A percentile compares a stretch with the other conserved stretches of the same genome.
phyloP scores from a whole-genome alignment of 2,888 invertebrate genomes.

The Drosophila mimetica region DNA sequence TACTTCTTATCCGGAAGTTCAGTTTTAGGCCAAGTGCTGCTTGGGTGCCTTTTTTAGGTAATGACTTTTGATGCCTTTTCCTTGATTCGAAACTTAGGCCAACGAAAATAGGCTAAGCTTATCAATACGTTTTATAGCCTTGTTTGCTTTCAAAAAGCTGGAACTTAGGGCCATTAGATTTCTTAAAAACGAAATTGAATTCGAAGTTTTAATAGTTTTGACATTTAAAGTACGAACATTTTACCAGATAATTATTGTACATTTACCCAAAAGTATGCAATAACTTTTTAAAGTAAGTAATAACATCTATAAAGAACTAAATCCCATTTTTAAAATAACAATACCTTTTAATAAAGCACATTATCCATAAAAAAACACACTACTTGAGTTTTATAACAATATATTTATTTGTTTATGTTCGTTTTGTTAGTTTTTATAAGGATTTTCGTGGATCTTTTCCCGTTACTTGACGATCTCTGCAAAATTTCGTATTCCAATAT shows the following conservation, averaged over 20 bases:
- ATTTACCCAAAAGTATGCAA: constrained; percentile 8
- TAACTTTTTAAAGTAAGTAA: neutral
- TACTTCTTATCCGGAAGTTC: constrained; percentile 32
- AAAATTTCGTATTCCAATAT: constrained; percentile 66
- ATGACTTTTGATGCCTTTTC: constrained; percentile 20
- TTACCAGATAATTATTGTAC: neutral
- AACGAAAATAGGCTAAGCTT: constrained; percentile 5
- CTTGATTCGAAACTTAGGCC: constrained; percentile 12
- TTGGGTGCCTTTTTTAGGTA: constrained; percentile 36
- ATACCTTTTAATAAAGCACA: neutral
- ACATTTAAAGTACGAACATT: neutral
- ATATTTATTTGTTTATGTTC: constrained; percentile 61
- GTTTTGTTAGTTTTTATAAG: constrained; percentile 44
- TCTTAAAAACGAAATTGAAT: neutral
- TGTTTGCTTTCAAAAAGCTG: neutral
- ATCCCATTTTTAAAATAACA: neutral
- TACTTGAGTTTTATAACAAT: constrained; percentile 69
- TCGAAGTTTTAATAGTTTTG: no score
- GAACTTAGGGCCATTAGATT: neutral
- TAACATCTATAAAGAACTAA: no score
- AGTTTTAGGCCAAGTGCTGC: constrained; percentile 32
- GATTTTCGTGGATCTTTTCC: constrained; percentile 38
- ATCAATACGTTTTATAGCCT: constrained; percentile 3
- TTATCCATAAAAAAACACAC: neutral
- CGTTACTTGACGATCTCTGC: constrained; percentile 36